Evolutionary conservation across 1,140 invertebrate genomes (phyloP).

Genomic region (Schmidtea mediterranea): DNA sequence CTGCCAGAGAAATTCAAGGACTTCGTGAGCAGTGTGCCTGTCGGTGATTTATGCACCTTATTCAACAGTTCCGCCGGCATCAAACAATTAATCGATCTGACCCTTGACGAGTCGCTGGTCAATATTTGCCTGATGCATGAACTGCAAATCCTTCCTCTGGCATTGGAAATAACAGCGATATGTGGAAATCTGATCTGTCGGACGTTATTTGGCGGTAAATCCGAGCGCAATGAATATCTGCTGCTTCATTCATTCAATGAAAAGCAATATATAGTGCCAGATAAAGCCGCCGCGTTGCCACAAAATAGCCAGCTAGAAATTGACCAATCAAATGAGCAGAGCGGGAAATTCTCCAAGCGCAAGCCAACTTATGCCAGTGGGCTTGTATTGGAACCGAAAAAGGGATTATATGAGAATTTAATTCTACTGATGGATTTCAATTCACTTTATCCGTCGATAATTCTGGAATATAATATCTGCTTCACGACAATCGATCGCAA

Average conservation of each 20-base stretch:
- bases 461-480: constrained; percentile 96
- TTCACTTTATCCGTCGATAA: constrained; percentile 92
- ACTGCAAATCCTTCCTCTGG: constrained; percentile 41
- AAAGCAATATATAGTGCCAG: constrained; percentile 68
- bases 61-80: background rate
- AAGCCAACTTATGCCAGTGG: constrained; percentile 74
- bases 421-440: constrained; percentile 95
- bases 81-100: constrained; percentile 6
- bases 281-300: constrained; percentile 34
- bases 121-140: background rate
- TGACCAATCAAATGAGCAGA: background rate
- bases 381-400: constrained; percentile 73
- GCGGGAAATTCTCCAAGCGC: constrained; percentile 15
- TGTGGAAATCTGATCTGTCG: constrained; percentile 50
- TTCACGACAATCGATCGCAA: constrained; percentile 52
- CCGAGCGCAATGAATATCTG: constrained; percentile 79
- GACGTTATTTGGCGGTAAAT: constrained; percentile 65
- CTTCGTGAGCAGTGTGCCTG: constrained; percentile 13
- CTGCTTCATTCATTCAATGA: constrained; percentile 73
- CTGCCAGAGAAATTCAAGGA: constrained; percentile 35
- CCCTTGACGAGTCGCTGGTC: background rate
- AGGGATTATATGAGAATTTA: constrained; percentile 68
- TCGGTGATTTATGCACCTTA: background rate
- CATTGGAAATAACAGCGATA: constrained; percentile 78
- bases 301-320: too few relatives aligned